Percentiles rank a stretch among this genome's conserved stretches.
These are phyloP conservation scores for Macrostomum cliftonense DNA, from an alignment of 2,888 invertebrate genomes.

Conservation along the genomic window DNA sequence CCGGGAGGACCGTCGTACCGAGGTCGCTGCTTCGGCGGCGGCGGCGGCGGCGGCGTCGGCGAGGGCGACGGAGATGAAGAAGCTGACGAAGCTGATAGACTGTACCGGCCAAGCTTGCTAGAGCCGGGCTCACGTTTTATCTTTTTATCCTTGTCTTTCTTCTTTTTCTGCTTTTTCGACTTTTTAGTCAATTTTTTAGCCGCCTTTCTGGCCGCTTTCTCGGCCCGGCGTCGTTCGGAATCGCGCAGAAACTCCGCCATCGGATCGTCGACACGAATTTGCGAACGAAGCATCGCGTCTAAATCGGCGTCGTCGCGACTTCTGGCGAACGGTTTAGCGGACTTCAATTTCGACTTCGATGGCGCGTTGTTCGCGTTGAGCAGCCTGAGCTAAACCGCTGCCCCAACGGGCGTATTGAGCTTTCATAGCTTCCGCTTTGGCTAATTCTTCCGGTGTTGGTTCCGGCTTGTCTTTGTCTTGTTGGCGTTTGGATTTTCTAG, in stretches of 20 bases:
- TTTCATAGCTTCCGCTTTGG: too few species aligned
- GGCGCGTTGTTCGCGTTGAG: neutral
- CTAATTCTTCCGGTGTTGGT: too few species aligned
- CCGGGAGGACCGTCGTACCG: slow-evolving; percentile 57
- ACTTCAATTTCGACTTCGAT: neutral
- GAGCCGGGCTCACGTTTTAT: neutral
- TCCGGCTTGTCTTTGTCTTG: too few species aligned
- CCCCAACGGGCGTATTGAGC: neutral
- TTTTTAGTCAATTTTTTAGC: slow-evolving; percentile 19
- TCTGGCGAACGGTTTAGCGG: neutral
- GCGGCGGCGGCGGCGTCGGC: neutral
- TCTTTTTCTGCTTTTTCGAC: neutral
- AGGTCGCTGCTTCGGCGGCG: slow-evolving; percentile 29
- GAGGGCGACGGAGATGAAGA: neutral
- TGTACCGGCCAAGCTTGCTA: neutral
- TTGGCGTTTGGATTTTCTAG: too few species aligned
- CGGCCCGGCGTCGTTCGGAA: neutral
- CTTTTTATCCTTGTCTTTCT: slow-evolving; percentile 10
- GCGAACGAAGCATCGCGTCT: slow-evolving; percentile 51
- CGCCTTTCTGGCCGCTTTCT: slow-evolving; percentile 42
- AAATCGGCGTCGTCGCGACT: slow-evolving; percentile 62
- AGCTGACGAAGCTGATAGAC: neutral
- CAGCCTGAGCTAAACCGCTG: neutral
- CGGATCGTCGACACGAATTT: slow-evolving; percentile 65
- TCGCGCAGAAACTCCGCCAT: slow-evolving; percentile 63